Percentiles rank a stretch among this genome's conserved stretches.
Evolutionary conservation across 2,113 vertebrate species (phyloP).

Genomic region (Phalacrocorax brasilianus): DNA sequence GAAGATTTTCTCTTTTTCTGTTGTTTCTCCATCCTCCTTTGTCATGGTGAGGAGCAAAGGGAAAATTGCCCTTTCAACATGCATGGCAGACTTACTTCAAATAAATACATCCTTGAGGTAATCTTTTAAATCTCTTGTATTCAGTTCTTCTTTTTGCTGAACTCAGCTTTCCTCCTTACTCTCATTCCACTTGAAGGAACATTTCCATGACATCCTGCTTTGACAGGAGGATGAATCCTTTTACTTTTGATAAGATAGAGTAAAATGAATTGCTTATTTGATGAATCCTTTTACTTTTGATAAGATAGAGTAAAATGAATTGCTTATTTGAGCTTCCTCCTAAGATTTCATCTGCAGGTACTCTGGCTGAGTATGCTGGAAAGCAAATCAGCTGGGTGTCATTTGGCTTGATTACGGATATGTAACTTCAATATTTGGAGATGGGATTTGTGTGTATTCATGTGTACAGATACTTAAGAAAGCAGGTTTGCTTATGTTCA

Average conservation of each 20-base stretch:
- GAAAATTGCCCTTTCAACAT: neutral
- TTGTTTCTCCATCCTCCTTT: slow-evolving; percentile 15
- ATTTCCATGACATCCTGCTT: neutral
- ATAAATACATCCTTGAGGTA: neutral
- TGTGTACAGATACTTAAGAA: neutral
- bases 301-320: neutral
- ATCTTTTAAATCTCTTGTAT: neutral
- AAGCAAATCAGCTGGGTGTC: neutral
- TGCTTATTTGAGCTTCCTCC: neutral
- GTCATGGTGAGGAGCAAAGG: neutral
- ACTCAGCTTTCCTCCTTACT: neutral
- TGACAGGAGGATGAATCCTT: neutral
- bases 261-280: neutral
- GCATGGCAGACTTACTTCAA: neutral
- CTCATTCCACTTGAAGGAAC: neutral
- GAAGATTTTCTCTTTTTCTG: neutral
- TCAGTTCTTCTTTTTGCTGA: neutral
- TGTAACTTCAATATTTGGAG: neutral
- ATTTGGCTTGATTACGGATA: neutral
- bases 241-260: neutral
- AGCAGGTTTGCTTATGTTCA: neutral
- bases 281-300: neutral
- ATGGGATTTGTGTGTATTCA: neutral
- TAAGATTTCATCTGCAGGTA: neutral
- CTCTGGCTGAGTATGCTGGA: neutral